Conservation (phyloP, 2,888 invertebrate species). For the Eristalinus aeneus region DNA sequence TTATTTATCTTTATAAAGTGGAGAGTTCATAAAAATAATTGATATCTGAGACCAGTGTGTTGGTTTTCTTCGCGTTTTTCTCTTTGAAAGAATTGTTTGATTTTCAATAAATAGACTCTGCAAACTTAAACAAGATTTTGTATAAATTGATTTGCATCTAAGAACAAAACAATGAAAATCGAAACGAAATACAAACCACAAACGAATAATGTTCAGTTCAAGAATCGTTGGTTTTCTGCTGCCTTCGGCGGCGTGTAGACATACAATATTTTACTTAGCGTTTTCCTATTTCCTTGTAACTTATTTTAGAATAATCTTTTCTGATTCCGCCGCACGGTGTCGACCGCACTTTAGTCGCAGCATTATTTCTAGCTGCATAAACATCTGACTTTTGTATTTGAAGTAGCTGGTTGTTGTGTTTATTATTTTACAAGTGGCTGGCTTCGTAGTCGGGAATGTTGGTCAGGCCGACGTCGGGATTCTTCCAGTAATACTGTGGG, state of each 20-base stretch:
- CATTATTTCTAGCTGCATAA: conserved; percentile 36
- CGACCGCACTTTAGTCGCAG: conserved; percentile 1
- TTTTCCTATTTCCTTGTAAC: conserved; percentile 40
- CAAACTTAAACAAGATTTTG: conserved; percentile 54
- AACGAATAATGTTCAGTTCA: conserved; percentile 52
- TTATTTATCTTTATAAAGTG: conserved; percentile 9
- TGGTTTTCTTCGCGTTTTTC: conserved; percentile 16
- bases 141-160: conserved; percentile 4
- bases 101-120: conserved; percentile 33
- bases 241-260: background rate
- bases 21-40: conserved; percentile 18
- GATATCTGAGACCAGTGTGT: conserved; percentile 36
- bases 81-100: conserved; percentile 8
- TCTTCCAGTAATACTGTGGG: conserved; percentile 91
- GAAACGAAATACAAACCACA: conserved; percentile 10
- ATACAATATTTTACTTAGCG: background rate
- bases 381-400: background rate
- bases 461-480: conserved; percentile 84
- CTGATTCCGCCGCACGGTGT: background rate
- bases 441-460: conserved; percentile 90
- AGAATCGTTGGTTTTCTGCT: conserved; percentile 7
- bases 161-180: background rate
- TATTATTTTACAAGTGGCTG: conserved; percentile 79
- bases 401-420: background rate
- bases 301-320: conserved; percentile 38